These are phyloP conservation scores for Todiramphus saurophagus DNA, from an alignment of 2,113 vertebrate species.

Conservation along the genomic window DNA sequence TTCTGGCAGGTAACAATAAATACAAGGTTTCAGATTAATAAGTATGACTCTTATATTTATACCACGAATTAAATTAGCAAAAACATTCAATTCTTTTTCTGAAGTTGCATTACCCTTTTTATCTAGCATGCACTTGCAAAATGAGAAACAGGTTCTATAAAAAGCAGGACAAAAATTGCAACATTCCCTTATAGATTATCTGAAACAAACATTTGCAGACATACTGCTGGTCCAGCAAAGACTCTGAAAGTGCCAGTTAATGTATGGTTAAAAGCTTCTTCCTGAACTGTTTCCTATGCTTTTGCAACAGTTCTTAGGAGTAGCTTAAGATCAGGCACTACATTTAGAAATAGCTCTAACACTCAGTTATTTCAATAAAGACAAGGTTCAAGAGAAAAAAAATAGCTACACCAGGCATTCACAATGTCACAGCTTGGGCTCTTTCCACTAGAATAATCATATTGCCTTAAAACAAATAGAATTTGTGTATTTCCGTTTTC, in stretches of 20 bases:
- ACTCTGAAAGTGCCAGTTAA: neutral
- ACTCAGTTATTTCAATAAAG: neutral
- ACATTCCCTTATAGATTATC: neutral
- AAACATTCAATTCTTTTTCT: neutral
- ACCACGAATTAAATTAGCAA: neutral
- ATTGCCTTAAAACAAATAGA: neutral
- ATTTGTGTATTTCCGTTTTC: neutral
- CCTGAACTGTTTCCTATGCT: neutral
- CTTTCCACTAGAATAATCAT: neutral
- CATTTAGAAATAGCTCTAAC: neutral
- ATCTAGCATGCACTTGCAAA: neutral
- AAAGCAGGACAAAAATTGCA: neutral
- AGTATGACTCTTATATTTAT: neutral
- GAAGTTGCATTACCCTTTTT: neutral
- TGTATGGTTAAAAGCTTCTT: neutral
- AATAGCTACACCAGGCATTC: neutral
- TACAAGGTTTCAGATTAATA: conserved; percentile 6
- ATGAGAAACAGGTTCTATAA: neutral
- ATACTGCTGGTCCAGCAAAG: neutral
- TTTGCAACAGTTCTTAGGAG: neutral
- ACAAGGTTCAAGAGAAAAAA: neutral
- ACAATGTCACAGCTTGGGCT: neutral
- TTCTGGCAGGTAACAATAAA: conserved; percentile 46
- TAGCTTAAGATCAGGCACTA: neutral
- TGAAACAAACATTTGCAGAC: neutral